phyloP scores from a whole-genome alignment of 2,888 invertebrate genomes.

The Psylliodes chrysocephalus region DNA sequence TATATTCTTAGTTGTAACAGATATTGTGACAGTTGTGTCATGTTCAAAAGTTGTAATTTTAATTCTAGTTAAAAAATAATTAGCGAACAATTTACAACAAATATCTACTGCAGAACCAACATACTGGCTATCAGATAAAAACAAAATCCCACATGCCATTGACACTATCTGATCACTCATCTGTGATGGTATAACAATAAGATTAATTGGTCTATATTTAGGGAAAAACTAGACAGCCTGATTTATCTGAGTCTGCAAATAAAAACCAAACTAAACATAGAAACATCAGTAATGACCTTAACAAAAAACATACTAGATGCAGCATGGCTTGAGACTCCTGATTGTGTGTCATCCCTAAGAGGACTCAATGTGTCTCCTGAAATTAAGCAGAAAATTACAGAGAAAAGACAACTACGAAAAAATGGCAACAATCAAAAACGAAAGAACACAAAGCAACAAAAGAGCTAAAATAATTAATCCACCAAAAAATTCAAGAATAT shows the following conservation, averaged over 20 bases:
- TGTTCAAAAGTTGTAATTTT: too few species aligned
- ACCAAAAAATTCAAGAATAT: slow-evolving; percentile 14
- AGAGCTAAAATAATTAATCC: slow-evolving; percentile 10
- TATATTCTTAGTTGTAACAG: too few species aligned
- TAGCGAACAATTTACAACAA: slow-evolving; percentile 13
- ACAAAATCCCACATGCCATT: slow-evolving; percentile 42
- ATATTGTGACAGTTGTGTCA: too few species aligned
- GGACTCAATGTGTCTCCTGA: neutral
- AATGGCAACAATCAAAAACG: slow-evolving; percentile 3
- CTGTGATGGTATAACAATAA: neutral
- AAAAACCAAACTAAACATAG: slow-evolving; percentile 14
- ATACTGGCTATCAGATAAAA: too few species aligned
- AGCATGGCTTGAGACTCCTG: too few species aligned
- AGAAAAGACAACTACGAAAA: too few species aligned
- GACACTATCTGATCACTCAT: neutral
- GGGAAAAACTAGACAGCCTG: neutral
- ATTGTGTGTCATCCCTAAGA: too few species aligned
- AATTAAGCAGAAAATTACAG: slow-evolving; percentile 6
- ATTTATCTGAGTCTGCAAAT: slow-evolving; percentile 2
- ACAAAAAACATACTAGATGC: slow-evolving; percentile 13
- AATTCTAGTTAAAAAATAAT: too few species aligned
- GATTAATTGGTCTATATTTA: neutral
- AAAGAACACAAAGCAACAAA: slow-evolving; percentile 7
- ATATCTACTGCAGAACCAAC: slow-evolving; percentile 33
- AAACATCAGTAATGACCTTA: slow-evolving; percentile 9